phyloP scores from a whole-genome alignment of 2,113 vertebrate genomes.

The Leucoraja erinaceus region DNA sequence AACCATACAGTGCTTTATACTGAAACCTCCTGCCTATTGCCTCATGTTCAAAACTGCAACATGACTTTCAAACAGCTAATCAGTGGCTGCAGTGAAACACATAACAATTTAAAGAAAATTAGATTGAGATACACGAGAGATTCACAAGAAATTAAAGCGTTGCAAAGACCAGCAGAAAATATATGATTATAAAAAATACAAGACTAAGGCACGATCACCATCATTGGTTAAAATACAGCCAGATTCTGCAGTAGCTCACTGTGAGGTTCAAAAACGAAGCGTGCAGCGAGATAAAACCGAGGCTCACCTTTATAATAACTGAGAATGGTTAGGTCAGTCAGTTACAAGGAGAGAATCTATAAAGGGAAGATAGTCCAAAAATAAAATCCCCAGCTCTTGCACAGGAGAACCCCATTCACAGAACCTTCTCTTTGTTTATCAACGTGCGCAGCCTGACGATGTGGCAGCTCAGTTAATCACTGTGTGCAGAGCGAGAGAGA shows the following conservation, averaged over 20 bases:
- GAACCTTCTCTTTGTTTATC: slow-evolving; percentile 38
- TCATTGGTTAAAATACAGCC: slow-evolving; percentile 4
- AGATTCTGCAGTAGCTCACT: slow-evolving; percentile 26
- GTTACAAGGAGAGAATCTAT: slow-evolving; percentile 14
- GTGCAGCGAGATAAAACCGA: neutral
- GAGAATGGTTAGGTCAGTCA: slow-evolving; percentile 24
- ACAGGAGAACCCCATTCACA: slow-evolving; percentile 33
- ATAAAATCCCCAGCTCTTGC: slow-evolving; percentile 9
- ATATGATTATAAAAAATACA: slow-evolving; percentile 19
- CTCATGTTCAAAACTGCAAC: slow-evolving; percentile 29
- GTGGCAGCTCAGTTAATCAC: slow-evolving; percentile 38
- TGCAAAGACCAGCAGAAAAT: neutral
- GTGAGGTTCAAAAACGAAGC: neutral
- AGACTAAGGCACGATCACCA: slow-evolving; percentile 14
- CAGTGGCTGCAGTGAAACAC: neutral
- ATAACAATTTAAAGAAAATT: slow-evolving; percentile 19
- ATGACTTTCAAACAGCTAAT: slow-evolving; percentile 36
- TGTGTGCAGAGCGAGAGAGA: slow-evolving; percentile 17
- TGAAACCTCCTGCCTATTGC: slow-evolving; percentile 27
- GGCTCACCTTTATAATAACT: slow-evolving; percentile 35
- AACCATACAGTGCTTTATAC: neutral
- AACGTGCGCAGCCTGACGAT: slow-evolving; percentile 36
- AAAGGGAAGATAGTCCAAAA: slow-evolving; percentile 24
- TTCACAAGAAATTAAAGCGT: neutral
- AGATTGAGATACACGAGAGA: neutral